These are phyloP conservation scores for Cettia cetti DNA, from an alignment of 2,113 vertebrate genomes.

Conservation along the genomic window DNA sequence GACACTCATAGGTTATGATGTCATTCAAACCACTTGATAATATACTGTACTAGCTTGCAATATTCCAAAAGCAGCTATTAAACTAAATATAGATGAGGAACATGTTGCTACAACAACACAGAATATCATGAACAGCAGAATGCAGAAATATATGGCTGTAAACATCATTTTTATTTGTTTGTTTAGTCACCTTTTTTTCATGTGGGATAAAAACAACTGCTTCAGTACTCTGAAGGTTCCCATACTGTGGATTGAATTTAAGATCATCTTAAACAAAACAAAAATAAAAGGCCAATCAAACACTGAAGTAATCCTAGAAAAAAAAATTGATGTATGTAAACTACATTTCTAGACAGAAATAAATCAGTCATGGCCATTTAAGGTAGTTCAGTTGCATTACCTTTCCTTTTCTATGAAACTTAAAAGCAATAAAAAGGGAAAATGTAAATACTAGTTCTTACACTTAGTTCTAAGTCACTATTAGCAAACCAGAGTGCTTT, in stretches of 20 bases:
- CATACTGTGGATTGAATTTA: neutral
- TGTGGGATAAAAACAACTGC: neutral
- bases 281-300: constrained; percentile 28
- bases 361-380: constrained; percentile 47
- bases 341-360: constrained; percentile 44
- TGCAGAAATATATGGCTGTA: constrained; percentile 38
- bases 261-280: neutral
- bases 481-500: constrained; percentile 64
- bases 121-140: constrained; percentile 52
- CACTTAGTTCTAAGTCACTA: constrained; percentile 42
- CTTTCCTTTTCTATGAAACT: constrained; percentile 49
- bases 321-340: constrained; percentile 7
- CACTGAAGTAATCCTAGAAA: constrained; percentile 1
- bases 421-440: constrained; percentile 48
- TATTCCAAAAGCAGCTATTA: constrained; percentile 69
- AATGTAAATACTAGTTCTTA: constrained; percentile 50
- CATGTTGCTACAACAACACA: constrained; percentile 63
- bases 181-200: constrained; percentile 18
- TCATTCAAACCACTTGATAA: constrained; percentile 66
- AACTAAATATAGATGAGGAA: constrained; percentile 61
- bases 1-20: constrained; percentile 62
- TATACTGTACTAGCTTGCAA: constrained; percentile 53
- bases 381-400: constrained; percentile 47
- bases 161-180: constrained; percentile 48
- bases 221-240: neutral